These are phyloP conservation scores for Oryzias sinensis DNA, from an alignment of 2,797 vertebrate genomes.

Conservation along the genomic window DNA sequence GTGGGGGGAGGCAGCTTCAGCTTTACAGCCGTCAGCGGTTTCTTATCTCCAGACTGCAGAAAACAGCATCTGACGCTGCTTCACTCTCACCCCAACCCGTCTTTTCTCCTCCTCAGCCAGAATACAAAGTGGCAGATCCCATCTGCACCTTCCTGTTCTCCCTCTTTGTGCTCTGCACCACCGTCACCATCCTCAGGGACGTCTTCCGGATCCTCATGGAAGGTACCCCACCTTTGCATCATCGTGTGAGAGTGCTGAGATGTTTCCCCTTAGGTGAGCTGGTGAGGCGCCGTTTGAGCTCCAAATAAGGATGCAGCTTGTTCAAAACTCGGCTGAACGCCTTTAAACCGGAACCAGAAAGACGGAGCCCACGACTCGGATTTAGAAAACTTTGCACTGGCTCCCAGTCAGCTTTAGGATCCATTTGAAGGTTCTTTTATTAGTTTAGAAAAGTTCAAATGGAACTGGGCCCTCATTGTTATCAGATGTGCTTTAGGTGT, in stretches of 20 bases:
- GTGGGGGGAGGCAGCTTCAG: too few species aligned
- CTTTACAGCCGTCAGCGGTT: conserved; percentile 7
- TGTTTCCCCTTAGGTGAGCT: background rate
- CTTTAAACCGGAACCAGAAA: too few species aligned
- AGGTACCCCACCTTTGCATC: conserved; percentile 69
- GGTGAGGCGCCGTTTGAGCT: too few species aligned
- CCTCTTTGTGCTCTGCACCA: conserved; percentile 90
- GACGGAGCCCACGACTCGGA: too few species aligned
- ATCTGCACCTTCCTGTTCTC: conserved; percentile 97
- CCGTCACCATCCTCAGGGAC: conserved; percentile 88
- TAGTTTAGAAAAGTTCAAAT: too few species aligned
- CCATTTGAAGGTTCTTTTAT: too few species aligned
- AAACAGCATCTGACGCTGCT: conserved; percentile 49
- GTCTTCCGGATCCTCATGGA: conserved; percentile 95
- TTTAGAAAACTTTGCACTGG: too few species aligned
- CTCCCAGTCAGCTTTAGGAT: too few species aligned
- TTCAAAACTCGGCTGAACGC: too few species aligned
- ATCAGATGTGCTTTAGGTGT: too few species aligned
- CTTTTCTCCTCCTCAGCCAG: conserved; percentile 79
- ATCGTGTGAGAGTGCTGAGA: background rate
- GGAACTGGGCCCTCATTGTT: too few species aligned
- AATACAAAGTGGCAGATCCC: conserved; percentile 93
- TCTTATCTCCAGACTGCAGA: conserved; percentile 14
- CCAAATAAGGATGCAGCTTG: too few species aligned
- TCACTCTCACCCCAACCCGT: background rate